Evolutionary conservation across 2,797 vertebrate species (phyloP).

Genomic region (Aphelocoma californica): DNA sequence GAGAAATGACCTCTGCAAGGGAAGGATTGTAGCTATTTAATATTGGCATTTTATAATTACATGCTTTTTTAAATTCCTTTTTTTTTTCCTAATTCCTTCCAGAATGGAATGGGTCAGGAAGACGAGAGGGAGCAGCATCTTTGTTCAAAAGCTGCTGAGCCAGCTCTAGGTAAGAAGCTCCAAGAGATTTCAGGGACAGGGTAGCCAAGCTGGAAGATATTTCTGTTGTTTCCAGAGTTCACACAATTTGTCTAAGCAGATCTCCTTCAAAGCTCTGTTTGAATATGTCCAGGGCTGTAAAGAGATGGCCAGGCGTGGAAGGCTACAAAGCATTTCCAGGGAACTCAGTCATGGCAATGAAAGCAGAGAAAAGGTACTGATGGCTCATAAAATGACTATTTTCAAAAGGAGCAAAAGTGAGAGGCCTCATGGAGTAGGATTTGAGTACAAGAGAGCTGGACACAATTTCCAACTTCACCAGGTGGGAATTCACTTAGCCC

Average conservation of each 20-base stretch:
- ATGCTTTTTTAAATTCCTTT: neutral
- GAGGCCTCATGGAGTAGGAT: neutral
- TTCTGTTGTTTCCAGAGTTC: neutral
- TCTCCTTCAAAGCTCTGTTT: neutral
- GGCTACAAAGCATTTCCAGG: neutral
- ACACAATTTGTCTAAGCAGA: neutral
- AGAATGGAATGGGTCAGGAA: neutral
- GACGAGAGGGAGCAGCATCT: neutral
- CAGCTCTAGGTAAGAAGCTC: neutral
- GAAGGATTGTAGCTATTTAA: neutral
- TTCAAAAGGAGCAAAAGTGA: neutral
- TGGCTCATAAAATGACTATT: neutral
- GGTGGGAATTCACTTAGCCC: neutral
- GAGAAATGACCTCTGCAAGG: neutral
- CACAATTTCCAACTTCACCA: neutral
- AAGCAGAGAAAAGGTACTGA: neutral
- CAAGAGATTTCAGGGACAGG: neutral
- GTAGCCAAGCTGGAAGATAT: neutral
- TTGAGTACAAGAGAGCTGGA: neutral
- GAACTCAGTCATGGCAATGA: neutral
- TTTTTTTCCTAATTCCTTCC: neutral
- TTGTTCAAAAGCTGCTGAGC: neutral
- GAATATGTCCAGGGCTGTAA: neutral
- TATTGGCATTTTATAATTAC: neutral
- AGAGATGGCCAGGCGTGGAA: neutral